Percentiles rank a stretch among this genome's conserved stretches.
Conservation (phyloP, 2,888 invertebrate genomes). For the Endomychus coccineus region DNA sequence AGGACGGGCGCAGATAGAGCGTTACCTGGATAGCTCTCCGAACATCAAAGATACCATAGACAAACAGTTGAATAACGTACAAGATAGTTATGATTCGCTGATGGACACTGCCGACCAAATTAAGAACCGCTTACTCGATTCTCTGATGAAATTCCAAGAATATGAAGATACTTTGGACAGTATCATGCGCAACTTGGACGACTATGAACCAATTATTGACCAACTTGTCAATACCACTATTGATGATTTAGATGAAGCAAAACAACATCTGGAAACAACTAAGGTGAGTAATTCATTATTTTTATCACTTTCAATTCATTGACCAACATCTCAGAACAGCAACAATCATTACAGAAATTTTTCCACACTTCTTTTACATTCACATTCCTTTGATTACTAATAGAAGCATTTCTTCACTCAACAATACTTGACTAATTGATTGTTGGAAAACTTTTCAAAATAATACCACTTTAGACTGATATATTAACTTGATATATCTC, state of each 20-base stretch:
- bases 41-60: slow-evolving; percentile 71
- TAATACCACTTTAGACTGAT: no score
- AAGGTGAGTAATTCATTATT: slow-evolving; percentile 60
- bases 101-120: slow-evolving; percentile 86
- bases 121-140: slow-evolving; percentile 78
- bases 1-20: slow-evolving; percentile 75
- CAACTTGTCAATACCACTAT: slow-evolving; percentile 68
- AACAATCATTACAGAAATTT: slow-evolving; percentile 81
- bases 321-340: slow-evolving; percentile 78
- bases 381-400: no score
- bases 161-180: slow-evolving; percentile 86
- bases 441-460: no score
- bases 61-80: slow-evolving; percentile 80
- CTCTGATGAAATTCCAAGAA: slow-evolving; percentile 84
- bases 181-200: slow-evolving; percentile 73
- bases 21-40: slow-evolving; percentile 67
- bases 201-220: slow-evolving; percentile 68
- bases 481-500: no score
- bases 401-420: no score
- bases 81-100: slow-evolving; percentile 87
- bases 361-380: no score
- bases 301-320: no score
- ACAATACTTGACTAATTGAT: no score
- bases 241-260: slow-evolving; percentile 65
- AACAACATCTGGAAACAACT: slow-evolving; percentile 65